These are phyloP conservation scores for Carassius gibelio DNA, from an alignment of 2,113 vertebrate genomes.

Conservation along the genomic window DNA sequence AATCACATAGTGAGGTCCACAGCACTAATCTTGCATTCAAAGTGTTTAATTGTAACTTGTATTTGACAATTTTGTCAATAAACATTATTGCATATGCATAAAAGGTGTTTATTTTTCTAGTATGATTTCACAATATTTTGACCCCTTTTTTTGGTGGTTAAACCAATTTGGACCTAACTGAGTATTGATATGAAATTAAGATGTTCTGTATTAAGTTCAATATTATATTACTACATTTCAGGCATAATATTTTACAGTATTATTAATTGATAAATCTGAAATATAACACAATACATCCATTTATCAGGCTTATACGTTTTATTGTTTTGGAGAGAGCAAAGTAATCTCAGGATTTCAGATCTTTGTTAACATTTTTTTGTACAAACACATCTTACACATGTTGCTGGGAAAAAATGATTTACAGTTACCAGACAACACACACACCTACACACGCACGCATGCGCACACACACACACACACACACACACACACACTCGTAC, in stretches of 20 bases:
- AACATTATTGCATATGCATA: conserved; percentile 60
- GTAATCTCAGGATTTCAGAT: conserved; percentile 67
- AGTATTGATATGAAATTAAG: too few relatives aligned
- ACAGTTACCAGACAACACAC: conserved; percentile 66
- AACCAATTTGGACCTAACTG: too few relatives aligned
- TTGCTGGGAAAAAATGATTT: conserved; percentile 70
- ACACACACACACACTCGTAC: conserved; percentile 50
- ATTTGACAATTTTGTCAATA: conserved; percentile 64
- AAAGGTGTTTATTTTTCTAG: not conserved
- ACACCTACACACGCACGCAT: conserved; percentile 23
- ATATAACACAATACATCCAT: conserved; percentile 50
- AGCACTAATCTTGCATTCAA: not conserved
- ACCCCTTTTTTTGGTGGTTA: too few relatives aligned
- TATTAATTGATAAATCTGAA: not conserved
- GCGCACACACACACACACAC: not conserved
- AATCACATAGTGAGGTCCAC: not conserved
- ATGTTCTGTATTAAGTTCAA: too few relatives aligned
- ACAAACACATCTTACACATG: conserved; percentile 74
- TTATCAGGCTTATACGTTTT: conserved; percentile 73
- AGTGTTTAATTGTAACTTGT: conserved; percentile 45
- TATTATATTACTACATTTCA: not conserved
- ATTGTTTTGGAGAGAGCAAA: conserved; percentile 80
- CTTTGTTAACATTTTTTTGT: conserved; percentile 69
- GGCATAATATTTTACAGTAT: not conserved
- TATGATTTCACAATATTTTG: too few relatives aligned